Evolutionary conservation across 2,888 invertebrate genomes (phyloP).

Genomic region (Abrostola triplasia): DNA sequence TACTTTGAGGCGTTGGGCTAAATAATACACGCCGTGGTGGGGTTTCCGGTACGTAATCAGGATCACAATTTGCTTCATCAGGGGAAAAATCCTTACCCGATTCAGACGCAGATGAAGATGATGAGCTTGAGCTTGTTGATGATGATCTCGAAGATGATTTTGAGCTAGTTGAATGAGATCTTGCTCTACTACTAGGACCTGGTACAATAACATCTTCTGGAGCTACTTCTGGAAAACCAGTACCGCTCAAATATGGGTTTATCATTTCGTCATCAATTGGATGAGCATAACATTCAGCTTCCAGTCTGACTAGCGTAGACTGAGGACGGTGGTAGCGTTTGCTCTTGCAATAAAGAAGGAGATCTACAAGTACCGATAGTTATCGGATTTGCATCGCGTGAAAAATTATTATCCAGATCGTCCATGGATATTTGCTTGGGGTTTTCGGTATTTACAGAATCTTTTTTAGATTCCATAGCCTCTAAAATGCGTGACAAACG

Average conservation of each 20-base stretch:
- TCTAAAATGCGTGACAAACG: conserved; percentile 29
- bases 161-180: conserved; percentile 31
- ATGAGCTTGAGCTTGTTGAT: conserved; percentile 25
- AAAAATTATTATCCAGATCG: conserved; percentile 20
- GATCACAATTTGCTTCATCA: conserved; percentile 28
- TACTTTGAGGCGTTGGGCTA: conserved; percentile 25
- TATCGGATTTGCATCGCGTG: conserved; percentile 21
- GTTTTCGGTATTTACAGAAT: conserved; percentile 12
- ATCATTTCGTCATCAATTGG: conserved; percentile 19
- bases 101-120: conserved; percentile 28
- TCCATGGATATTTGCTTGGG: conserved; percentile 20
- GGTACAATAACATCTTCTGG: conserved; percentile 17
- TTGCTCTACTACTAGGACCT: conserved; percentile 29
- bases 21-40: conserved; percentile 29
- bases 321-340: conserved; percentile 21
- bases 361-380: conserved; percentile 27
- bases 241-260: conserved; percentile 20
- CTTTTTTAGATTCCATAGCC: conserved; percentile 27
- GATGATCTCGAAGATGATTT: conserved; percentile 30
- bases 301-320: conserved; percentile 17
- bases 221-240: conserved; percentile 28
- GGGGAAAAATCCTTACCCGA: conserved; percentile 33
- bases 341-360: conserved; percentile 36
- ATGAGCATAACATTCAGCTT: conserved; percentile 20
- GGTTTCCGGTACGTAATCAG: conserved; percentile 23